Percentiles rank a stretch among this genome's conserved stretches.
These are phyloP conservation scores for Axinella damicornis DNA, from an alignment of 37 sponge, comb jelly and placozoan species.

Conservation along the genomic window DNA sequence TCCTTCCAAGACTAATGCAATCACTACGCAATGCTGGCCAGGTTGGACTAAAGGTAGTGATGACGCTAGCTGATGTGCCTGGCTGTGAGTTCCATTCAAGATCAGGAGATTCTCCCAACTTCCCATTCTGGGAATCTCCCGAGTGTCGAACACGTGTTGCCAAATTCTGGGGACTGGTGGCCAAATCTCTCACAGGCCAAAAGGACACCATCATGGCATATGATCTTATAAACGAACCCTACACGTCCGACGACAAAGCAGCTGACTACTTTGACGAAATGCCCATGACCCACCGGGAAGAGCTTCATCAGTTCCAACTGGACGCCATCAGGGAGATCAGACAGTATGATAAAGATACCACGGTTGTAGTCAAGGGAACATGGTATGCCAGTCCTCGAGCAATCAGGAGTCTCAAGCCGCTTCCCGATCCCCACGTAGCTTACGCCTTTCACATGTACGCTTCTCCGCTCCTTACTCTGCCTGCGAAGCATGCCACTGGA, in stretches of 20 bases:
- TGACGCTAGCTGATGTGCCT: constrained; percentile 59
- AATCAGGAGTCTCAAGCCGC: constrained; percentile 19
- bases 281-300: neutral
- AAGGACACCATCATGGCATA: constrained; percentile 43
- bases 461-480: constrained; percentile 26
- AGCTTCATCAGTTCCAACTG: constrained; percentile 33
- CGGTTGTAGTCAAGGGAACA: constrained; percentile 21
- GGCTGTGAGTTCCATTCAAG: constrained; percentile 37
- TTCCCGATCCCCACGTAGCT: constrained; percentile 36
- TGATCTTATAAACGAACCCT: constrained; percentile 73
- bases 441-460: constrained; percentile 59
- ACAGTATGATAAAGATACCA: constrained; percentile 22
- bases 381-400: constrained; percentile 38
- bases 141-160: constrained; percentile 9
- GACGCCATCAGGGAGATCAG: constrained; percentile 27
- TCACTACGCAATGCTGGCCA: neutral
- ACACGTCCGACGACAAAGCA: constrained; percentile 17
- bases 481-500: neutral
- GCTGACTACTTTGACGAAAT: constrained; percentile 34
- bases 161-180: constrained; percentile 52
- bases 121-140: constrained; percentile 7
- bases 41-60: constrained; percentile 31
- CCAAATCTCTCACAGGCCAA: constrained; percentile 11
- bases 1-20: constrained; percentile 12
- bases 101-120: neutral